Conservation (phyloP, 2,113 vertebrate species). For the Meriones unguiculatus region DNA sequence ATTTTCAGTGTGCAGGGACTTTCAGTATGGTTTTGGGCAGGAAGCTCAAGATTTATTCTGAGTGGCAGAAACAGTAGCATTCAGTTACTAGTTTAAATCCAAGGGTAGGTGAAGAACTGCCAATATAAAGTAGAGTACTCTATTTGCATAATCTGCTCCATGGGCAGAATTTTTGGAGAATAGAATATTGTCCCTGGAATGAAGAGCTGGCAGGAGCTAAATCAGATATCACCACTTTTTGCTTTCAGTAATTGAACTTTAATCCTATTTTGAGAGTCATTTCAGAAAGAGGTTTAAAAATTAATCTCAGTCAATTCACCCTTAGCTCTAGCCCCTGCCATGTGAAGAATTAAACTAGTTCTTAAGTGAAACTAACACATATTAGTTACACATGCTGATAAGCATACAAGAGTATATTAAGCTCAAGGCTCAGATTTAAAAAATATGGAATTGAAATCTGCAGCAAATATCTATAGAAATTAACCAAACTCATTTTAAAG, state of each 20-base stretch:
- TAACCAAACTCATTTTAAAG: neutral
- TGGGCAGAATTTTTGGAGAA: conserved; percentile 19
- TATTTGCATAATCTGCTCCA: neutral
- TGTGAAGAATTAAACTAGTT: conserved; percentile 11
- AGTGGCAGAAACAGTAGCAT: neutral
- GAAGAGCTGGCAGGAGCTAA: conserved; percentile 30
- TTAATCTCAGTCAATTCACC: conserved; percentile 46
- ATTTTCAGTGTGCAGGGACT: neutral
- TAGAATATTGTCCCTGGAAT: neutral
- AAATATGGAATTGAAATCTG: neutral
- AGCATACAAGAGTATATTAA: neutral
- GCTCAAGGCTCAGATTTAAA: neutral
- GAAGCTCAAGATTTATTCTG: neutral
- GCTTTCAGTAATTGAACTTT: conserved; percentile 63
- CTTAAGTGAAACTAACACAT: neutral
- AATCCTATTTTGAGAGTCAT: conserved; percentile 59
- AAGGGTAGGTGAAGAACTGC: neutral
- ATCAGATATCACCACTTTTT: conserved; percentile 28
- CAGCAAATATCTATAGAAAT: neutral
- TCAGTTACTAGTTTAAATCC: neutral
- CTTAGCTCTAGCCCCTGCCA: neutral
- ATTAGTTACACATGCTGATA: neutral
- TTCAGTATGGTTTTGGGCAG: neutral
- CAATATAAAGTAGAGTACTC: neutral
- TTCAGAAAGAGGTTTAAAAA: conserved; percentile 53